Evolutionary conservation across 1,140 invertebrate species (phyloP).

Genomic region (Centruroides vittatus): DNA sequence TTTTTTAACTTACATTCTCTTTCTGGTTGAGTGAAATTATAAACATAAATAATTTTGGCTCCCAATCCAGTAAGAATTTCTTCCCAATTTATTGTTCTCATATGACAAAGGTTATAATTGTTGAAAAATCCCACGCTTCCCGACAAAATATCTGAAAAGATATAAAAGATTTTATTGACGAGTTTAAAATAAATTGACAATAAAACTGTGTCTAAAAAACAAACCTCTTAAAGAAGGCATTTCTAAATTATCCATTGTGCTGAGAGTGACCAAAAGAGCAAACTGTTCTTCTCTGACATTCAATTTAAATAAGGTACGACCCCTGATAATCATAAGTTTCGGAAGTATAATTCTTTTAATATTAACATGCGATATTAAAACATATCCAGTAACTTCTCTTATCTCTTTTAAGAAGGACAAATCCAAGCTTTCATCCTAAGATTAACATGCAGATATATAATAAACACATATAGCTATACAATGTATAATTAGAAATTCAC

Average conservation of each 20-base stretch:
- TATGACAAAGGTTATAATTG: constrained; percentile 90
- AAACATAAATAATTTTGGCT: constrained; percentile 55
- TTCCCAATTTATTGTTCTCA: constrained; percentile 88
- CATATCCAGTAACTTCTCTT: constrained; percentile 87
- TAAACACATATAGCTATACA: background rate
- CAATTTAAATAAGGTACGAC: constrained; percentile 75
- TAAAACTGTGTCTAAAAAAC: background rate
- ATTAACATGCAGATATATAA: background rate
- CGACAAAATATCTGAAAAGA: constrained; percentile 55
- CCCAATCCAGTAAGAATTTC: constrained; percentile 73
- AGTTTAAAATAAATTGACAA: background rate
- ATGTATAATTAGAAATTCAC: background rate
- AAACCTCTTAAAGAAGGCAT: constrained; percentile 66
- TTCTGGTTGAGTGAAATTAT: constrained; percentile 60
- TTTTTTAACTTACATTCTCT: constrained; percentile 41
- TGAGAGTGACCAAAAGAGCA: constrained; percentile 69
- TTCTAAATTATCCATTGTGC: constrained; percentile 74
- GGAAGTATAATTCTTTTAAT: constrained; percentile 71
- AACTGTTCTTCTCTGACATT: constrained; percentile 69
- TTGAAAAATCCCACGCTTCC: constrained; percentile 85
- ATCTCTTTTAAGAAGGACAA: constrained; percentile 88
- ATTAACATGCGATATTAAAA: constrained; percentile 86
- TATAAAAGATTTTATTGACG: background rate
- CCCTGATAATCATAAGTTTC: constrained; percentile 84
- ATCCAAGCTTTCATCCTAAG: constrained; percentile 54